Conservation (phyloP, 2,113 vertebrate species). For the Indri indri region DNA sequence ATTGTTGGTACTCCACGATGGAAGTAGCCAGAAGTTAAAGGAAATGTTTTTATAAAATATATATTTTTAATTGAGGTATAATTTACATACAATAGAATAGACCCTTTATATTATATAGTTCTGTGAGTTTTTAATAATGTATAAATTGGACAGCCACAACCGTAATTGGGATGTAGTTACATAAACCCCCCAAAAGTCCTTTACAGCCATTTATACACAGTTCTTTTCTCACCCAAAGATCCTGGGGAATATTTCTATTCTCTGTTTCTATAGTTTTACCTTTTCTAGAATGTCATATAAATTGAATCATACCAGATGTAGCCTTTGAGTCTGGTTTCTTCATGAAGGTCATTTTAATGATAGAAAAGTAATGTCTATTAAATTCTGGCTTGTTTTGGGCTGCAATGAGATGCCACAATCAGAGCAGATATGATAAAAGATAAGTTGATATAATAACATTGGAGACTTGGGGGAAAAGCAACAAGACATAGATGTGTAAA, state of each 20-base stretch:
- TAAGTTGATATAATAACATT: neutral
- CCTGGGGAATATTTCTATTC: neutral
- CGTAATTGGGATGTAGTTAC: neutral
- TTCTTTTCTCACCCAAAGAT: rapidly evolving
- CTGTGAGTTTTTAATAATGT: neutral
- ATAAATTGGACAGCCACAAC: neutral
- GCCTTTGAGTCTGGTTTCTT: neutral
- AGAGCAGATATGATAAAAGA: neutral
- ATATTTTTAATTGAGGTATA: neutral
- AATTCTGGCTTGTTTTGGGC: neutral
- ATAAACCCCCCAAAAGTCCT: neutral
- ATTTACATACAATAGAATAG: neutral
- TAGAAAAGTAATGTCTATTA: neutral
- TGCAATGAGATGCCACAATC: neutral
- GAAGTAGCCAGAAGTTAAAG: neutral
- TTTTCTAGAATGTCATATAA: neutral
- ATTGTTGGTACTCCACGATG: neutral
- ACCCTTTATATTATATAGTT: neutral
- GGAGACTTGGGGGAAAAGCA: neutral
- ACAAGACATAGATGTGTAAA: neutral
- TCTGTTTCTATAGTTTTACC: neutral
- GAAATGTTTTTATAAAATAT: neutral
- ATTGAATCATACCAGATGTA: neutral
- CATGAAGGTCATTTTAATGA: neutral
- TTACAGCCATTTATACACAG: neutral